Evolutionary conservation across 2,888 invertebrate genomes (phyloP).

Genomic region (Xanthia togata): DNA sequence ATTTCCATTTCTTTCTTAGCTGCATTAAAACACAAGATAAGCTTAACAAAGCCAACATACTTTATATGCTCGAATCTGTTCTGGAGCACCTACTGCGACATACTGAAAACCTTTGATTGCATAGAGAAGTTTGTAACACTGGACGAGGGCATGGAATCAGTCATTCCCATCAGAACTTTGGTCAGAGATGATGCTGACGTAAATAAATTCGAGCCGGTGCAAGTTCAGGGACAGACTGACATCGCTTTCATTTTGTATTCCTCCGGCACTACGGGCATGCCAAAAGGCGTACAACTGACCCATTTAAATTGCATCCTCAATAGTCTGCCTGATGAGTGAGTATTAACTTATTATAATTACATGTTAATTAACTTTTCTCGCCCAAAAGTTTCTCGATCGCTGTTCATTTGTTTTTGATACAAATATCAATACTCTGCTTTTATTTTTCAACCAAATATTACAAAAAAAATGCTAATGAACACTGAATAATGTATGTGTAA

Average conservation of each 20-base stretch:
- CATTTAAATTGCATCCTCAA: conserved; percentile 89
- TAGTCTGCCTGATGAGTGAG: conserved; percentile 79
- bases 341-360: conserved; percentile 40
- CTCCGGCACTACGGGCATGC: conserved; percentile 93
- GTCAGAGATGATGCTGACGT: conserved; percentile 71
- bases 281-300: conserved; percentile 92
- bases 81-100: conserved; percentile 80
- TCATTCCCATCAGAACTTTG: conserved; percentile 72
- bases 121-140: conserved; percentile 75
- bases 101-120: conserved; percentile 73
- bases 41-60: conserved; percentile 92
- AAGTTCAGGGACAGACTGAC: conserved; percentile 84
- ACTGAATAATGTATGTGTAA: not conserved
- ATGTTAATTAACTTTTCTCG: conserved; percentile 9
- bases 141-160: conserved; percentile 70
- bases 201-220: conserved; percentile 80
- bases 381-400: not conserved
- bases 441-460: not conserved
- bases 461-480: not conserved
- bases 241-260: conserved; percentile 90
- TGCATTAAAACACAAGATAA: conserved; percentile 91
- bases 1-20: conserved; percentile 81
- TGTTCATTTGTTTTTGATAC: not conserved
- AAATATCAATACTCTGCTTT: not conserved
- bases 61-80: conserved; percentile 91